These are phyloP conservation scores for Montipora capricornis DNA, from an alignment of 64 coral and sea anemone genomes.

Conservation along the genomic window DNA sequence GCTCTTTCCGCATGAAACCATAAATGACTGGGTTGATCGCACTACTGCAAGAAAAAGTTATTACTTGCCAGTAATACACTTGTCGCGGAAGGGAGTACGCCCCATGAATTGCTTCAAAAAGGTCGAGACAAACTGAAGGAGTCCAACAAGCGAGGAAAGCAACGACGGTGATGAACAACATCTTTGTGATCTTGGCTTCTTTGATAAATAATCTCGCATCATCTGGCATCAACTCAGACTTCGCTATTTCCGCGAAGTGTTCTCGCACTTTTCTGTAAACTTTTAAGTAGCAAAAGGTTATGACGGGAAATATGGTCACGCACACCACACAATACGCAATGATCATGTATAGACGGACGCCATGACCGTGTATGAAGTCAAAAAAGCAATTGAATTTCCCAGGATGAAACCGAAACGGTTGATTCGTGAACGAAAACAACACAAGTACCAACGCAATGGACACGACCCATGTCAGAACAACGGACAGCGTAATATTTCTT, in stretches of 20 bases:
- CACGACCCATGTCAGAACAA: background rate
- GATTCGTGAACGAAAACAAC: conserved; percentile 3
- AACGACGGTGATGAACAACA: conserved; percentile 15
- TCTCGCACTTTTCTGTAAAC: conserved; percentile 13
- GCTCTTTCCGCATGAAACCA: conserved; percentile 25
- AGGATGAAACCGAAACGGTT: conserved; percentile 41
- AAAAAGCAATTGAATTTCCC: conserved; percentile 27
- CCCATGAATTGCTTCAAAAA: conserved; percentile 9
- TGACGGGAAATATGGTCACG: background rate
- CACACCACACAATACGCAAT: background rate
- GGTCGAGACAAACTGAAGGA: background rate
- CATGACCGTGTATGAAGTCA: background rate
- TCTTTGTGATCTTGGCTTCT: conserved; percentile 18
- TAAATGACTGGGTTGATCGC: conserved; percentile 26
- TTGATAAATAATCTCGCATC: conserved; percentile 2
- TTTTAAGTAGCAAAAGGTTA: conserved; percentile 25
- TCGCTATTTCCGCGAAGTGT: conserved; percentile 31
- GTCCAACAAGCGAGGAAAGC: conserved; percentile 29
- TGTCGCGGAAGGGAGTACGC: conserved; percentile 13
- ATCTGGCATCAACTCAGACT: background rate
- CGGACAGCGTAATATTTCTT: background rate
- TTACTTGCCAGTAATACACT: conserved; percentile 16
- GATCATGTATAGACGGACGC: background rate
- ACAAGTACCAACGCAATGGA: background rate
- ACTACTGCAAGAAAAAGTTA: background rate